Conservation (phyloP, 2,888 invertebrate species). For the Epinotia nisella region DNA sequence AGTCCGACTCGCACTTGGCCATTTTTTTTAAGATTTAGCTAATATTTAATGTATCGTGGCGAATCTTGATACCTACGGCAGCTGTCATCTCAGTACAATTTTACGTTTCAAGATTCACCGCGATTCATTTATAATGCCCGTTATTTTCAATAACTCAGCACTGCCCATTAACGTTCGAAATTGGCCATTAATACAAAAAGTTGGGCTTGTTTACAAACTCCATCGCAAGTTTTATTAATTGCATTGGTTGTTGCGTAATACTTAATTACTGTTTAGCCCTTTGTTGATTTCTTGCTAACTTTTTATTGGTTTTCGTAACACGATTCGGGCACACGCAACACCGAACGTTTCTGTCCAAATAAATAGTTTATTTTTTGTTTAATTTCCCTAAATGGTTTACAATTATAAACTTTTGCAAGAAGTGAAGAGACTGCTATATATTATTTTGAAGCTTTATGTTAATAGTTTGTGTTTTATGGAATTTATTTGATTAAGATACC, state of each 20-base stretch:
- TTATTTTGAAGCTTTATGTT: too few relatives aligned
- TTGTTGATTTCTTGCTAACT: slow-evolving; percentile 38
- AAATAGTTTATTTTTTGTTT: not conserved
- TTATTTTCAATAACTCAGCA: slow-evolving; percentile 5
- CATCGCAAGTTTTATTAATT: slow-evolving; percentile 42
- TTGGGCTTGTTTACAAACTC: slow-evolving; percentile 40
- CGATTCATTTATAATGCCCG: too few relatives aligned
- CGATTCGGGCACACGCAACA: slow-evolving; percentile 16
- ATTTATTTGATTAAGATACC: too few relatives aligned
- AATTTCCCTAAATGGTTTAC: not conserved
- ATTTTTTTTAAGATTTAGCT: not conserved
- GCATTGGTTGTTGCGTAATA: slow-evolving; percentile 35
- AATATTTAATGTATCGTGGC: not conserved
- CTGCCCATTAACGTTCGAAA: slow-evolving; percentile 6
- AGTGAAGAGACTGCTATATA: too few relatives aligned
- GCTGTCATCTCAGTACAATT: too few relatives aligned
- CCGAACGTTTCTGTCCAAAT: not conserved
- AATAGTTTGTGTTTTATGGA: too few relatives aligned
- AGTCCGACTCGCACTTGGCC: too few relatives aligned
- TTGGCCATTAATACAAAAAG: slow-evolving; percentile 34
- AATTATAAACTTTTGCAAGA: too few relatives aligned
- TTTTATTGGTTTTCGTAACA: slow-evolving; percentile 32
- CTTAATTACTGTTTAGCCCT: slow-evolving; percentile 37
- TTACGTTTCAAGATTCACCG: too few relatives aligned
- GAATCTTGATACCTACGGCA: too few relatives aligned